Conservation (phyloP, 2,888 invertebrate genomes). For the Eupithecia exiguata region DNA sequence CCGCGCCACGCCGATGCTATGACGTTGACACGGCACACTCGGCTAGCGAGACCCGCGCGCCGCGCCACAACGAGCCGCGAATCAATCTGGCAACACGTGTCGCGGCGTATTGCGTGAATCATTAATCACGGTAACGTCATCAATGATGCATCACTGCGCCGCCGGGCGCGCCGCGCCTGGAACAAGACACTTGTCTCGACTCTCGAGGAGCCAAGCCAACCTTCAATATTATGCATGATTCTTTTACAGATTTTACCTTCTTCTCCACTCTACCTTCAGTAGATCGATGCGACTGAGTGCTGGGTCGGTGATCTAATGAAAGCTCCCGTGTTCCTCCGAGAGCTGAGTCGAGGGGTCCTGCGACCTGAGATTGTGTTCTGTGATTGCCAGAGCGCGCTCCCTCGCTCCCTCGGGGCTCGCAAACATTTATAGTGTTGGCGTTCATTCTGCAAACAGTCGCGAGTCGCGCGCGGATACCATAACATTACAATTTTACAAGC, state of each 20-base stretch:
- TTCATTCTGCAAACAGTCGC: slow-evolving; percentile 12
- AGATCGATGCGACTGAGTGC: not conserved
- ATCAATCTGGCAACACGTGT: slow-evolving; percentile 23
- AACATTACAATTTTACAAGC: slow-evolving; percentile 16
- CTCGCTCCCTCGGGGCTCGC: not conserved
- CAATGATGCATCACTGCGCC: slow-evolving; percentile 8
- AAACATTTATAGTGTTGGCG: slow-evolving; percentile 16
- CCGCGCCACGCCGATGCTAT: too few species aligned
- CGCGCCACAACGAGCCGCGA: not conserved
- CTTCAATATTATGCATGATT: not conserved
- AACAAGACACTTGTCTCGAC: slow-evolving; percentile 20
- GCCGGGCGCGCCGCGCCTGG: not conserved
- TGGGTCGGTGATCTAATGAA: not conserved
- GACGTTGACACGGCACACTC: too few species aligned
- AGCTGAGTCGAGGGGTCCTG: not conserved
- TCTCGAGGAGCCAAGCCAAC: not conserved
- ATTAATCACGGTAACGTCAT: slow-evolving; percentile 25
- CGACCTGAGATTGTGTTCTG: slow-evolving; percentile 8
- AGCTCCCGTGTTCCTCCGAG: not conserved
- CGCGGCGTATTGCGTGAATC: slow-evolving; percentile 19
- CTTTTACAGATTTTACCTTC: not conserved
- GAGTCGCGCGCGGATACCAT: not conserved
- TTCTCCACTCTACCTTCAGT: not conserved
- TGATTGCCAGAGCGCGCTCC: not conserved
- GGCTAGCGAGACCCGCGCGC: slow-evolving; percentile 13